A percentile compares a stretch with the other conserved stretches of the same genome.
Evolutionary conservation across 2,113 vertebrate genomes (phyloP).

Genomic region (Chamaea fasciata): DNA sequence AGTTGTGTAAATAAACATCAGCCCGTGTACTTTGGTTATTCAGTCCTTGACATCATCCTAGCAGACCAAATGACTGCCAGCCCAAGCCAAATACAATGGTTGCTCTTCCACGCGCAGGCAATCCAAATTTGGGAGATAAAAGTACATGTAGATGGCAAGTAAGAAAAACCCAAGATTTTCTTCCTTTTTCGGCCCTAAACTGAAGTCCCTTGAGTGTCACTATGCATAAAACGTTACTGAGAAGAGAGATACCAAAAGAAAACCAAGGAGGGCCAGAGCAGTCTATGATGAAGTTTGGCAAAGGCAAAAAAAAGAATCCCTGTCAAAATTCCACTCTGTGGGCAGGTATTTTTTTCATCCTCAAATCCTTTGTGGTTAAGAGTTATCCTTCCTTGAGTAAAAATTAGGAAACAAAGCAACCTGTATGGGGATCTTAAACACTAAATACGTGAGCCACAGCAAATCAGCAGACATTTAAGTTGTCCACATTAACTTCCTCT

Average conservation of each 20-base stretch:
- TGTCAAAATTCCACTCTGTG: not conserved
- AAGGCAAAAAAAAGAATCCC: not conserved
- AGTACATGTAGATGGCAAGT: not conserved
- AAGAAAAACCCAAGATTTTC: not conserved
- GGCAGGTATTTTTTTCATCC: not conserved
- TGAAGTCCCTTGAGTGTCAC: accelerated
- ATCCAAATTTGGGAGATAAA: not conserved
- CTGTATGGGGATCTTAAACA: not conserved
- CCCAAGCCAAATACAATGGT: not conserved
- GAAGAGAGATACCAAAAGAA: not conserved
- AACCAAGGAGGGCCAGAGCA: not conserved
- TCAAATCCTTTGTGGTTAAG: not conserved
- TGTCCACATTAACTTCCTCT: not conserved
- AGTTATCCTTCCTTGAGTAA: not conserved
- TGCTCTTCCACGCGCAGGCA: not conserved
- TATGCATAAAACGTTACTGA: not conserved
- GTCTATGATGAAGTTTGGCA: not conserved
- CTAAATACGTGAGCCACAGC: not conserved
- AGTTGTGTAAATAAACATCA: not conserved
- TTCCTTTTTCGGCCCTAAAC: not conserved
- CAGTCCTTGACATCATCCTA: not conserved
- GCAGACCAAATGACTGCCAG: not conserved
- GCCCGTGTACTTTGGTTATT: not conserved
- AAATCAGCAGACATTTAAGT: not conserved
- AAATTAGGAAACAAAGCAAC: not conserved